Evolutionary conservation across 2,888 invertebrate genomes (phyloP), one percentile per base, ranked within the genome.

Genomic region (Philhelius pedissequus): DNA sequence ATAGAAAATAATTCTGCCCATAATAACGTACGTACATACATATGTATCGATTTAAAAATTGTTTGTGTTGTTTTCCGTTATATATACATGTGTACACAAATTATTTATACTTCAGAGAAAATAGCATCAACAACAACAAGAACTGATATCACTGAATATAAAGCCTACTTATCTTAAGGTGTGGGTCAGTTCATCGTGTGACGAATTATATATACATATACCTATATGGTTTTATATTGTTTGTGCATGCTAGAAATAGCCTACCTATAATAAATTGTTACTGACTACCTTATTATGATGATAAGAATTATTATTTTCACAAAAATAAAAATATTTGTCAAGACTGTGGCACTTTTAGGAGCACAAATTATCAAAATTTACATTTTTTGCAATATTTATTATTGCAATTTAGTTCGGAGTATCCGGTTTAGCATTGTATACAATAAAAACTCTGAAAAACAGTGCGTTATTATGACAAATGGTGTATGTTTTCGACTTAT

Each of bases 41-140:
- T 45, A 11, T 22, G 2, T 73, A 77, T 73, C 68, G 82, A 82
- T 82, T 77, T 73, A 73, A 40, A 82, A 56, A 77, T 62, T 68
- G 73, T 62, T 62, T 18, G 30, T 71, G 20, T 40, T 58, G 38
- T 70, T 71, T 76, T 50, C 6, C 22, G 2, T 25, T 22, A 25
- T 25, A 48, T n/a, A 2, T 13, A n/a, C 1, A 5, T 45, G 5
- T 20, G 5, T 11, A 45, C 1, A 9, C 4, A 32, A 9, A 8
- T 18, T 4, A 45, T 22, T n/a, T 66, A 64, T 68, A 54, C 73
- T 82, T 62, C 77, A 82, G 68, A 35, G 56, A 50, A 27, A 50
- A 50, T 22, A 20, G 20, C 4, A 22, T 20, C 25, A 45, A 20
- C 9, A 30, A 52, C 35, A 66, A 71, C 68, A 76, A 77, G 71